Evolutionary conservation across 2,888 invertebrate genomes (phyloP).

Genomic region (Yponomeuta malinellus): DNA sequence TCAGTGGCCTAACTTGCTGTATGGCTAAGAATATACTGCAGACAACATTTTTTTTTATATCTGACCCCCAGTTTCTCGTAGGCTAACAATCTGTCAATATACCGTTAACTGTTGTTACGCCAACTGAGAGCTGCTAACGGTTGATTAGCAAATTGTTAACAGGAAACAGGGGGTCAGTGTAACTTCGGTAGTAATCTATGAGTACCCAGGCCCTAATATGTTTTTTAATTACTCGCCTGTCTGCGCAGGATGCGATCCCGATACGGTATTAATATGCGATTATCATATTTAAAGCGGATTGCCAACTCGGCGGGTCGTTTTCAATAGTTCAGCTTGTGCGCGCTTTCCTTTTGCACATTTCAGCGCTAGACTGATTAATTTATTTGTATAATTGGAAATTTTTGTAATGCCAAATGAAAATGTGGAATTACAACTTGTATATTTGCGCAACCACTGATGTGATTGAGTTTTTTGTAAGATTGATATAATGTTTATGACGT

Average conservation of each 20-base stretch:
- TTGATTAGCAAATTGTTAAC: not conserved
- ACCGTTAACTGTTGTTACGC: too few relatives aligned
- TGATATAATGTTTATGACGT: not conserved
- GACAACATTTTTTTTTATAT: too few relatives aligned
- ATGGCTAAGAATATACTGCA: too few relatives aligned
- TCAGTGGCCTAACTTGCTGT: too few relatives aligned
- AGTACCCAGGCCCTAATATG: constrained; percentile 39
- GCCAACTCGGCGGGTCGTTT: constrained; percentile 41
- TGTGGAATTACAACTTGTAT: not conserved
- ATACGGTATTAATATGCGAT: constrained; percentile 30
- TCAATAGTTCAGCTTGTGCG: constrained; percentile 36
- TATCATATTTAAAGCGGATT: constrained; percentile 44
- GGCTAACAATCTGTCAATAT: too few relatives aligned
- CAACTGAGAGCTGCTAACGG: too few relatives aligned
- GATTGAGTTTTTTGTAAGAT: not conserved
- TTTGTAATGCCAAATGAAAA: constrained; percentile 1
- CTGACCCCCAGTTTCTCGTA: too few relatives aligned
- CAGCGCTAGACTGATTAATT: not conserved
- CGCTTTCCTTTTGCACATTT: constrained; percentile 23
- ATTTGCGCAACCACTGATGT: not conserved
- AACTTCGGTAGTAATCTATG: not conserved
- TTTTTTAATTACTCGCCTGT: constrained; percentile 55
- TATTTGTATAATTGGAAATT: constrained; percentile 1
- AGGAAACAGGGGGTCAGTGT: not conserved
- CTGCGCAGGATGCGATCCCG: constrained; percentile 7